A percentile compares a stretch with the other conserved stretches of the same genome.
These are phyloP conservation scores for Ciconia boyciana DNA, from an alignment of 2,113 vertebrate species.

Conservation along the genomic window DNA sequence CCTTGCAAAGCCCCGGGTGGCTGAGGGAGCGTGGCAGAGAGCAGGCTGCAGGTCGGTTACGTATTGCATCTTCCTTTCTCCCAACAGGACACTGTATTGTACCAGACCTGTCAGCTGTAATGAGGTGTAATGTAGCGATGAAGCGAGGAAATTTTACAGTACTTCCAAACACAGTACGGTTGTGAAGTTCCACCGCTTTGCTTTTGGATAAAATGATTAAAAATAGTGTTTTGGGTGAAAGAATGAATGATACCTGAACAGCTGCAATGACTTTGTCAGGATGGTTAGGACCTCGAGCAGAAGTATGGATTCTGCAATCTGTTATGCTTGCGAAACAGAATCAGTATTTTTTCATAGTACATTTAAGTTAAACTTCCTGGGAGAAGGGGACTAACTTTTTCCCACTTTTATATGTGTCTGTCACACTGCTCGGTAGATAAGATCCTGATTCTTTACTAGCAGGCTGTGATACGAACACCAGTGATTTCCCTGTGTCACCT, in stretches of 20 bases:
- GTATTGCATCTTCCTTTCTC: neutral
- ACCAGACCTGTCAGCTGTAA: neutral
- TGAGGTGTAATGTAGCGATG: rapidly evolving
- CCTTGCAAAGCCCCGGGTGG: rapidly evolving
- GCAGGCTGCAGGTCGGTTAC: neutral
- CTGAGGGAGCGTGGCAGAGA: neutral
- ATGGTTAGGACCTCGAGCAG: neutral
- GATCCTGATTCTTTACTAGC: neutral
- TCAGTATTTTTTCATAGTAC: neutral
- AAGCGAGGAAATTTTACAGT: neutral
- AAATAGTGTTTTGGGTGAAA: neutral
- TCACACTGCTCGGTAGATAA: neutral
- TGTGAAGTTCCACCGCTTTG: neutral
- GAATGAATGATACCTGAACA: neutral
- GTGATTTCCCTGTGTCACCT: neutral
- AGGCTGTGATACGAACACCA: neutral
- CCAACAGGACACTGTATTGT: rapidly evolving
- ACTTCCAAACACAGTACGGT: neutral
- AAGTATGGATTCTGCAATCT: neutral
- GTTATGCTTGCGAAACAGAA: neutral
- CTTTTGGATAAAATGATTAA: neutral
- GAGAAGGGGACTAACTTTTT: neutral
- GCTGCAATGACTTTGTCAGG: neutral
- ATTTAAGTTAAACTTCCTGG: neutral
- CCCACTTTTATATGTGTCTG: neutral